phyloP scores from a whole-genome alignment of 2,888 invertebrate species.

The Heteromurus nitidus region DNA sequence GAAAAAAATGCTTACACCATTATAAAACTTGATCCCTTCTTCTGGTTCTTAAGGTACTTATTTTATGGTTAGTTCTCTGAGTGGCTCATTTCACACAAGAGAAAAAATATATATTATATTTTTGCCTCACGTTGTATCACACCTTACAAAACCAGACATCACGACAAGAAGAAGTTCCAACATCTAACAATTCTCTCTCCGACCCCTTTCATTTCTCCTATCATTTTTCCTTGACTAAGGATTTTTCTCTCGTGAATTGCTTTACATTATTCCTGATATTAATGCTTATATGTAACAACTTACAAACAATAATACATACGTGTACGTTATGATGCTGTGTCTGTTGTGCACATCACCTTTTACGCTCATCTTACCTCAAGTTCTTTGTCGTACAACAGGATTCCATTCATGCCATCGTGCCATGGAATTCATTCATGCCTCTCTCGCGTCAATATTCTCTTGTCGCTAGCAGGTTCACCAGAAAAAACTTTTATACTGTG shows the following conservation, averaged over 20 bases:
- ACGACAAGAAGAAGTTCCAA: too few relatives aligned
- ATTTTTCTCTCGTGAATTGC: slow-evolving; percentile 45
- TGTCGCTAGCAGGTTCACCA: neutral
- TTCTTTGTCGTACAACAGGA: slow-evolving; percentile 29
- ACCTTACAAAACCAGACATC: slow-evolving; percentile 55
- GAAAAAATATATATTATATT: neutral
- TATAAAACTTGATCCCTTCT: slow-evolving; percentile 58
- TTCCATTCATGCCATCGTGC: slow-evolving; percentile 45
- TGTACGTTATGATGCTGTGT: too few relatives aligned
- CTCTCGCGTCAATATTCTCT: neutral
- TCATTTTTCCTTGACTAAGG: slow-evolving; percentile 9
- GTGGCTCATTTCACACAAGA: slow-evolving; percentile 48
- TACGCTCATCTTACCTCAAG: too few relatives aligned
- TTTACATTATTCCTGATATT: slow-evolving; percentile 39
- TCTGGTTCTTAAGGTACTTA: slow-evolving; percentile 47
- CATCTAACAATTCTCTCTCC: slow-evolving; percentile 24
- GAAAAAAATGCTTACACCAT: slow-evolving; percentile 5
- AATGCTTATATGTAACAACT: slow-evolving; percentile 20
- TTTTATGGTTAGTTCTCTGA: slow-evolving; percentile 42
- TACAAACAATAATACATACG: too few relatives aligned
- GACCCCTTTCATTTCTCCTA: slow-evolving; percentile 38
- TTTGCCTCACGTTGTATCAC: slow-evolving; percentile 57
- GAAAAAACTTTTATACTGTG: slow-evolving; percentile 12
- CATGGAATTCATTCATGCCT: slow-evolving; percentile 51
- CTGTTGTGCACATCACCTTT: too few relatives aligned